Evolutionary conservation across 1,140 invertebrate species (phyloP).

Genomic region (Drosophila repletoides): DNA sequence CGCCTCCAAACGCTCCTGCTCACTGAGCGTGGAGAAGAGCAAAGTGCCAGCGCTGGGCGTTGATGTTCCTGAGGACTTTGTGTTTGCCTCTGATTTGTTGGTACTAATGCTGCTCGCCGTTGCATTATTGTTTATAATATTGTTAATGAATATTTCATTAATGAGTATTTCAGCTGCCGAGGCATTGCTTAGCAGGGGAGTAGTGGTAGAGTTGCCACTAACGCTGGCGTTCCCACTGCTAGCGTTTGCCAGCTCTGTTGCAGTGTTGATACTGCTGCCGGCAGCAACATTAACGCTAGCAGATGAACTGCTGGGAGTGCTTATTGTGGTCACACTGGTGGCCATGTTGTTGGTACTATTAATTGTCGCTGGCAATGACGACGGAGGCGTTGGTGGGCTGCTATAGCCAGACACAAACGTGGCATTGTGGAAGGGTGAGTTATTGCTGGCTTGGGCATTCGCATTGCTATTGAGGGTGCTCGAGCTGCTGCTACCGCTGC

Average conservation of each 20-base stretch:
- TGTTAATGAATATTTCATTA: constrained; percentile 82
- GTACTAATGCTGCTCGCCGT: constrained; percentile 17
- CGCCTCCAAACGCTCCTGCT: constrained; percentile 83
- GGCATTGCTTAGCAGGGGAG: constrained; percentile 62
- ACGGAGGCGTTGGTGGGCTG: constrained; percentile 61
- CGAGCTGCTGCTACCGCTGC: constrained; percentile 44
- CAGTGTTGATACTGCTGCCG: constrained; percentile 20
- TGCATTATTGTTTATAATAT: constrained; percentile 79
- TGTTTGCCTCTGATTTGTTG: constrained; percentile 22
- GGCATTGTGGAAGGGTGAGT: constrained; percentile 62
- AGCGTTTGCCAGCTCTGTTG: constrained; percentile 3
- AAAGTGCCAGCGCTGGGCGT: constrained; percentile 83
- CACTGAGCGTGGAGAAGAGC: constrained; percentile 84
- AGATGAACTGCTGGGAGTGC: constrained; percentile 50
- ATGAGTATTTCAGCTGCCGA: constrained; percentile 80
- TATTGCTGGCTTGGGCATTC: constrained; percentile 29
- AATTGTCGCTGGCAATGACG: constrained; percentile 53
- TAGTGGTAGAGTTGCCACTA: constrained; percentile 14
- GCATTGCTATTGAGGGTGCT: constrained; percentile 35
- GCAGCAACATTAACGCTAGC: constrained; percentile 25
- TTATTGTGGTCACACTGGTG: constrained; percentile 65
- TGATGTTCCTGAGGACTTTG: constrained; percentile 64
- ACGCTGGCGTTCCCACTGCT: constrained; percentile 3
- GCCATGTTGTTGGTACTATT: constrained; percentile 45
- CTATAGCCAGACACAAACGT: constrained; percentile 65